Evolutionary conservation across 2,888 invertebrate species (phyloP), one percentile per base, ranked within the genome.

Genomic region (Molanna angustata): DNA sequence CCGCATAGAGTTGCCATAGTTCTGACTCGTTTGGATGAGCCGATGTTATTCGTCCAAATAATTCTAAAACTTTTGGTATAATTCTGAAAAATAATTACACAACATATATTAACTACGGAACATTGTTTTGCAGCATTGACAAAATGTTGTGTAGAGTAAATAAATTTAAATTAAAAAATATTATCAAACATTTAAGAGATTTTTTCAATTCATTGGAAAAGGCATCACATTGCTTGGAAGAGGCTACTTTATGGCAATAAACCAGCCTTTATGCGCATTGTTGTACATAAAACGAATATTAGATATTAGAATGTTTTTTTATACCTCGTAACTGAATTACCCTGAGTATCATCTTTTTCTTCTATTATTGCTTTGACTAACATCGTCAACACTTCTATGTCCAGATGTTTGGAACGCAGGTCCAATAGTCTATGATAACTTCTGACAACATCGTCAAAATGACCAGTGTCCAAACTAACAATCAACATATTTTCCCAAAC

Each of bases 401-500:
- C 94, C 0, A 86, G 72, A 66, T 87, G 91, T 64, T 87, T 86
- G 47, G 82, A 83, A 68, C 84, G 86, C n/a, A 97, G 70, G 66
- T 97, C 95, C 22, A 94, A 72, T 41, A 97, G 71, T 17, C 93
- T 83, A 68, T 94, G 88, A 65, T 90, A 90, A 0, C 94, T 87
- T 55, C 85, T 82, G 52, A 97, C 82, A 2, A 88, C 88, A 68
- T 95, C 93, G 48, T 86, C 84, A 68, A 92, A 90, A 66, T 91
- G 85, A 0, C 86, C 87, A 11, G 91, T 85, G 66, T 96, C 95
- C 59, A 88, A 84, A 63, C 91, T 90, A 19, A 95, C 89, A 19
- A 90, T 72, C 71, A 98, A 80, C 50, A 90, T 85, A 73, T 98
- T 99, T 67, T 97, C 96, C 98, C 98, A 98, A 0, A 88, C 74